These are phyloP conservation scores for Eidolon helvum DNA, from an alignment of 2,113 vertebrate species.

Conservation along the genomic window DNA sequence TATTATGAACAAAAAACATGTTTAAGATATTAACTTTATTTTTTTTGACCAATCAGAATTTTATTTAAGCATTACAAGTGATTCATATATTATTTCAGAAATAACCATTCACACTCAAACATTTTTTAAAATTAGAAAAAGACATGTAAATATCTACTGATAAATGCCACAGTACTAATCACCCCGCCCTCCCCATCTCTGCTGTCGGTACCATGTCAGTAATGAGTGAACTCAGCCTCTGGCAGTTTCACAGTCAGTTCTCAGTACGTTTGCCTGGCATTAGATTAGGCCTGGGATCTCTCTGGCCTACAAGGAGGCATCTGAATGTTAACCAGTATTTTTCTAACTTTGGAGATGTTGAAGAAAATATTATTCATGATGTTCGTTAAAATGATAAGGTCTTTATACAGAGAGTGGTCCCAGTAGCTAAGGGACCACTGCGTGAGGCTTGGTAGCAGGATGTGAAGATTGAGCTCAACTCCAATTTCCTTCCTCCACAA, in stretches of 20 bases:
- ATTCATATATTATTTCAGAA: neutral
- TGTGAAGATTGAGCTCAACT: too few relatives aligned
- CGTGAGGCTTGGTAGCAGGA: neutral
- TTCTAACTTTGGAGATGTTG: neutral
- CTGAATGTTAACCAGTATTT: neutral
- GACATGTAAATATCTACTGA: neutral
- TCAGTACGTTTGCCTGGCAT: neutral
- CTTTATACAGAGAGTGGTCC: neutral
- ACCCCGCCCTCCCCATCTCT: neutral
- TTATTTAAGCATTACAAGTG: neutral
- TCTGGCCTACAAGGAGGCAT: neutral
- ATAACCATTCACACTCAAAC: neutral
- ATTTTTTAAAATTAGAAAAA: neutral
- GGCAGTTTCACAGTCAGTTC: neutral
- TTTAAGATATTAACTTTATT: neutral
- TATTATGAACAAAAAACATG: neutral
- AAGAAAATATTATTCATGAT: neutral
- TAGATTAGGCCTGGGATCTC: neutral
- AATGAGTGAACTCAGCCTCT: neutral
- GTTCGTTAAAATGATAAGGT: neutral
- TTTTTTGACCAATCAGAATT: neutral
- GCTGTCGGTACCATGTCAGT: too few relatives aligned
- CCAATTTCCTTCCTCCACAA: neutral
- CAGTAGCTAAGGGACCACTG: neutral
- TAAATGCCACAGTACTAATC: neutral